These are phyloP conservation scores for Hydrotaea diabolus DNA, from an alignment of 2,888 invertebrate genomes.

Conservation along the genomic window DNA sequence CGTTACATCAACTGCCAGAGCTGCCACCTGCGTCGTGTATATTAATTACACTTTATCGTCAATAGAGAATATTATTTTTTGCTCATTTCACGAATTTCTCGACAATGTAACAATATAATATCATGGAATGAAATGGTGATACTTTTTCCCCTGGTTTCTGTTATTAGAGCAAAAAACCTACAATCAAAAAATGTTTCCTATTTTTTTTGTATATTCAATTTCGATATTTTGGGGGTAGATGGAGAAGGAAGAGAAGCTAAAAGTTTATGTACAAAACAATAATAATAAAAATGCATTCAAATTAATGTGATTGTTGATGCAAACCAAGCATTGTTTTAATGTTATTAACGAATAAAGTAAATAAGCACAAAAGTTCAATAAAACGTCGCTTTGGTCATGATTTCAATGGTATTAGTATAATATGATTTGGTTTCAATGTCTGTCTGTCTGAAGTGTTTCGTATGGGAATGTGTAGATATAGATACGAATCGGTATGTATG, in stretches of 20 bases:
- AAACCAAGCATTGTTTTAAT: constrained; percentile 24
- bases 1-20: constrained; percentile 69
- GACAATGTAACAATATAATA: background rate
- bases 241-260: background rate
- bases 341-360: constrained; percentile 12
- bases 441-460: background rate
- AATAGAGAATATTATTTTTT: background rate
- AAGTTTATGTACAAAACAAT: constrained; percentile 12
- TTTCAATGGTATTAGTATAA: constrained; percentile 9
- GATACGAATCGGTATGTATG: background rate
- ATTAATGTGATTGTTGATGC: background rate
- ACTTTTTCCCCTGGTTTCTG: background rate
- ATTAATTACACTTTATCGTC: background rate
- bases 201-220: too few species aligned
- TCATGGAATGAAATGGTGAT: background rate
- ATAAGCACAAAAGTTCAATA: constrained; percentile 31
- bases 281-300: constrained; percentile 24
- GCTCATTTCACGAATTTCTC: too few species aligned
- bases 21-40: constrained; percentile 69
- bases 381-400: background rate
- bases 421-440: background rate
- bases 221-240: too few species aligned
- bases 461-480: background rate
- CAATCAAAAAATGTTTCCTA: too few species aligned
- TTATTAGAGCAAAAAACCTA: background rate